phyloP scores from a whole-genome alignment of 2,888 invertebrate species.

The Clanis bilineata region DNA sequence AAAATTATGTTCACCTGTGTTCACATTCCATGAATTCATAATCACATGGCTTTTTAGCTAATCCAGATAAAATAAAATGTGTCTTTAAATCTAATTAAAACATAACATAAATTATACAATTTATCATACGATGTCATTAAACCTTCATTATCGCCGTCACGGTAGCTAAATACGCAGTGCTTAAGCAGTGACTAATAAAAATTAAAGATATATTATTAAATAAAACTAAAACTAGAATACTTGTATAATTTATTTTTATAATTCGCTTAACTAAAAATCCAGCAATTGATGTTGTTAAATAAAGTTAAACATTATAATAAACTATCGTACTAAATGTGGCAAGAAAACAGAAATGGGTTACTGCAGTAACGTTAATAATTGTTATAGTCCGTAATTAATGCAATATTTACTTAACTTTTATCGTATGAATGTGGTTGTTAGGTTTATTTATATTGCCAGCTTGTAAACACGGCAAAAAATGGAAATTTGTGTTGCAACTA shows the following conservation, averaged over 20 bases:
- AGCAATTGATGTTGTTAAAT: not conserved
- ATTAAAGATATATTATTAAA: not conserved
- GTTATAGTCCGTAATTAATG: not conserved
- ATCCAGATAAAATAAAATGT: no score
- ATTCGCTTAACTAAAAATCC: not conserved
- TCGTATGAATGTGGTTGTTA: not conserved
- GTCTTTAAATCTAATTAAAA: no score
- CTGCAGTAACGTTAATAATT: no score
- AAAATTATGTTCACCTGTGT: no score
- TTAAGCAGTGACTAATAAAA: no score
- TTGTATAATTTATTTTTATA: not conserved
- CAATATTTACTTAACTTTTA: not conserved
- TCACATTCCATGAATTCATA: no score
- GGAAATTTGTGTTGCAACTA: not conserved
- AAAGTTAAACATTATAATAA: not conserved
- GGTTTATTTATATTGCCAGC: not conserved
- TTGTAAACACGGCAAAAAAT: not conserved
- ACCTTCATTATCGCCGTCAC: no score
- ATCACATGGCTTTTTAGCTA: no score
- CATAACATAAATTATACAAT: no score
- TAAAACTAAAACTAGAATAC: not conserved
- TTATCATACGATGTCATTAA: no score
- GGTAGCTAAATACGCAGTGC: no score
- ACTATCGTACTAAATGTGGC: not conserved
- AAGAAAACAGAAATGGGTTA: no score